These are phyloP conservation scores for Borostomias antarcticus DNA, from an alignment of 2,797 vertebrate species.

Conservation along the genomic window DNA sequence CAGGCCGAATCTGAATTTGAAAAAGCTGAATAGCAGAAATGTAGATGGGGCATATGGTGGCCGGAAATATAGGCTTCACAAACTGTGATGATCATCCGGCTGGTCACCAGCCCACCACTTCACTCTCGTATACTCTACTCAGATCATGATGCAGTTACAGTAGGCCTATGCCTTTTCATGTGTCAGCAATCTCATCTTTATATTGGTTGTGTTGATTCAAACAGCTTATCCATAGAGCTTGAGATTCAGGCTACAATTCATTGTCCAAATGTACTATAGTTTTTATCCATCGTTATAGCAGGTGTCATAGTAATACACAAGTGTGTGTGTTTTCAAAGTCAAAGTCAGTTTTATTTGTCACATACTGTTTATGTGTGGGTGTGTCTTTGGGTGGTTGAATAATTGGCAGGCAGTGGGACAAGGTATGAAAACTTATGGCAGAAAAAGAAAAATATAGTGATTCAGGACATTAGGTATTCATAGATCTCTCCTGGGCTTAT, in stretches of 20 bases:
- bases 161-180: too few relatives aligned
- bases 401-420: background rate
- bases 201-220: background rate
- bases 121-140: too few relatives aligned
- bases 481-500: constrained; percentile 3
- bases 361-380: too few relatives aligned
- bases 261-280: too few relatives aligned
- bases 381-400: background rate
- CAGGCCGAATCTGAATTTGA: background rate
- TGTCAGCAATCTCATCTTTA: background rate
- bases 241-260: background rate
- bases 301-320: background rate
- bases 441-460: background rate
- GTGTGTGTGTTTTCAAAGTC: background rate
- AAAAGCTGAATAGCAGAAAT: background rate
- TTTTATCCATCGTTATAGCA: background rate
- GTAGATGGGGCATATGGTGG: too few relatives aligned
- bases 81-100: too few relatives aligned
- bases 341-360: too few relatives aligned
- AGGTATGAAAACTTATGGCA: background rate
- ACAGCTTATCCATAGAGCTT: background rate
- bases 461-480: background rate
- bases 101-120: too few relatives aligned
- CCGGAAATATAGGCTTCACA: background rate
- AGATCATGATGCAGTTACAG: too few relatives aligned